Evolutionary conservation across 2,113 vertebrate species (phyloP).

Genomic region (Prionailurus viverrinus): DNA sequence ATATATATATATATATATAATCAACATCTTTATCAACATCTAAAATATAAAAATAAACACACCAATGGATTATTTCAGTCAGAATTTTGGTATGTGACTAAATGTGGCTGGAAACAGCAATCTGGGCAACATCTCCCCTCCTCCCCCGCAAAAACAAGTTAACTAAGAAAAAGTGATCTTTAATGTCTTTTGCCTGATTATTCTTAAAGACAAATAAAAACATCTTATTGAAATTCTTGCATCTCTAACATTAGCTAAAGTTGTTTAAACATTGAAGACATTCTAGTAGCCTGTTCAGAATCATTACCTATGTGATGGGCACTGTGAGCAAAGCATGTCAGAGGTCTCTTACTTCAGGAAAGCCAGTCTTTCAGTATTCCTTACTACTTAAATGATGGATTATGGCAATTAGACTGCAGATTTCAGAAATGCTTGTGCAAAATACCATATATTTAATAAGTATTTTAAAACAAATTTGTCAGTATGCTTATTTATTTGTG

Average conservation of each 20-base stretch:
- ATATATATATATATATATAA: no score
- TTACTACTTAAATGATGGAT: background rate
- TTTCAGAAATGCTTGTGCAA: slow-evolving; percentile 15
- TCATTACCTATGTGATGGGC: background rate
- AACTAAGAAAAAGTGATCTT: background rate
- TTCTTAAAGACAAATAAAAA: background rate
- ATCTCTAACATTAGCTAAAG: background rate
- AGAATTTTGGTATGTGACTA: slow-evolving; percentile 9
- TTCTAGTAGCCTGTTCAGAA: background rate
- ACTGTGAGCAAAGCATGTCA: background rate
- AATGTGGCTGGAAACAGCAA: background rate
- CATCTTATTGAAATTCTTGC: background rate
- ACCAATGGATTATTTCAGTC: background rate
- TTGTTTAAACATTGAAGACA: background rate
- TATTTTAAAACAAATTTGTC: background rate
- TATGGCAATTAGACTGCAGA: background rate
- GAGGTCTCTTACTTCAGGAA: background rate
- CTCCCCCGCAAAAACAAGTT: background rate
- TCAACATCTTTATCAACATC: background rate
- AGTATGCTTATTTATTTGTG: background rate
- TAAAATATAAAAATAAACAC: slow-evolving; percentile 16
- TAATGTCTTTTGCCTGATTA: background rate
- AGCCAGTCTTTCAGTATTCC: background rate
- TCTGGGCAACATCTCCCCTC: background rate
- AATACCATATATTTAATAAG: background rate